Evolutionary conservation across 2,797 vertebrate species (phyloP).

Genomic region (Rallus crepitans): DNA sequence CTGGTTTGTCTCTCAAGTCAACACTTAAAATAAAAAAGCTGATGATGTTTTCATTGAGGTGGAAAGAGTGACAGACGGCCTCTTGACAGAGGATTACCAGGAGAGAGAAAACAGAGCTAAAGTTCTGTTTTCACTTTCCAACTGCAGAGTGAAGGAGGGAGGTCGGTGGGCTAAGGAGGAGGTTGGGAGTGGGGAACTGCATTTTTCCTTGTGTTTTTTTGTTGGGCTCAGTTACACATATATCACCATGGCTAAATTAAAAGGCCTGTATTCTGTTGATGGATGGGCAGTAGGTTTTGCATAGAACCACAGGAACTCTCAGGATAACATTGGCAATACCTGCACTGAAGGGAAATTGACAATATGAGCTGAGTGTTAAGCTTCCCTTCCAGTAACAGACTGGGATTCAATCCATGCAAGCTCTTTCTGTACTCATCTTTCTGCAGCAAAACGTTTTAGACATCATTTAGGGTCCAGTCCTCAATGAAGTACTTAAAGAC

Average conservation of each 20-base stretch:
- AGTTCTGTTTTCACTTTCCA: constrained; percentile 80
- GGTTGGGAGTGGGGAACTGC: constrained; percentile 1
- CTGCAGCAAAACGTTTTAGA: background rate
- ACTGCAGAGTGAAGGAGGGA: constrained; percentile 54
- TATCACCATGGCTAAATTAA: constrained; percentile 76
- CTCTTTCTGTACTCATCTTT: background rate
- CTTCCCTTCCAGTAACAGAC: background rate
- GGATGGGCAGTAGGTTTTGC: constrained; percentile 49
- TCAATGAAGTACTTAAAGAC: background rate
- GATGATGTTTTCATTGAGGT: constrained; percentile 74
- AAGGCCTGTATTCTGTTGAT: constrained; percentile 66
- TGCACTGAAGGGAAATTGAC: background rate
- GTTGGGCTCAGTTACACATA: constrained; percentile 69
- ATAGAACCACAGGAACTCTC: constrained; percentile 3
- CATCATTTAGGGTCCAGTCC: background rate
- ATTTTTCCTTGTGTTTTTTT: constrained; percentile 67
- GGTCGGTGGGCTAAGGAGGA: background rate
- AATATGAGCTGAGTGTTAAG: background rate
- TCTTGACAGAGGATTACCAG: constrained; percentile 76
- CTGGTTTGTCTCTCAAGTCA: constrained; percentile 77
- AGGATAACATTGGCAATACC: background rate
- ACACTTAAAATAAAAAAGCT: constrained; percentile 70
- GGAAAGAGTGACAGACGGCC: constrained; percentile 69
- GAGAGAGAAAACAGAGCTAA: constrained; percentile 69
- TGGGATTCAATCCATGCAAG: background rate